These are phyloP conservation scores for Hemichromis elongatus DNA, from an alignment of 2,113 vertebrate species.

Conservation along the genomic window DNA sequence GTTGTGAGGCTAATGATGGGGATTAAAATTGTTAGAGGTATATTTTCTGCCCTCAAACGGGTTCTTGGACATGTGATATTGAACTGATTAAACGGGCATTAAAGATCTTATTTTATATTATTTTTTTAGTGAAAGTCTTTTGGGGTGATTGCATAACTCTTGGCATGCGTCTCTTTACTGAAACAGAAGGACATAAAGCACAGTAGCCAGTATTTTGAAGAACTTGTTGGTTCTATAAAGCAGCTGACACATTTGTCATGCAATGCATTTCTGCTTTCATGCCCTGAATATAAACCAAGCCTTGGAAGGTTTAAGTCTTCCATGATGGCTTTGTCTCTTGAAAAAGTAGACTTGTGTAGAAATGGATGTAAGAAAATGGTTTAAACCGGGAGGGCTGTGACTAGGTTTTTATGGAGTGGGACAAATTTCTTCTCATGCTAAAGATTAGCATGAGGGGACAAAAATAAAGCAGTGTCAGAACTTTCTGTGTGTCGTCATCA, in stretches of 20 bases:
- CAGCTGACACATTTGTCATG: not conserved
- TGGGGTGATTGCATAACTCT: not conserved
- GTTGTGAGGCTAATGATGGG: not conserved
- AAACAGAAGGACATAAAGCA: not conserved
- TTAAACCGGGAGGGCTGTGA: not conserved
- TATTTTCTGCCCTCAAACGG: not conserved
- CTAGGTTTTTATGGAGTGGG: not conserved
- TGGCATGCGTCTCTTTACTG: not conserved
- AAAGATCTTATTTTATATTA: no score
- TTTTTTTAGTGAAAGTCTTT: not conserved
- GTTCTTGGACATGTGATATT: not conserved
- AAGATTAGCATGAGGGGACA: no score
- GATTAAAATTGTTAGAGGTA: not conserved
- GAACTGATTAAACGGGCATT: not conserved
- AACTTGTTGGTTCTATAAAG: not conserved
- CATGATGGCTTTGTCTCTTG: not conserved
- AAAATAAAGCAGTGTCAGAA: no score
- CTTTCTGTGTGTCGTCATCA: not conserved
- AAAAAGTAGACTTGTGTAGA: not conserved
- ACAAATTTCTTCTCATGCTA: not conserved
- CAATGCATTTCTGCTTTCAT: not conserved
- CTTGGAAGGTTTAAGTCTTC: not conserved
- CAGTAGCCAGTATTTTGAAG: not conserved
- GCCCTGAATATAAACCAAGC: not conserved
- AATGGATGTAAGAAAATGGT: not conserved